Evolutionary conservation across 2,888 invertebrate species (phyloP).

Genomic region (Seladonia tumulorum): DNA sequence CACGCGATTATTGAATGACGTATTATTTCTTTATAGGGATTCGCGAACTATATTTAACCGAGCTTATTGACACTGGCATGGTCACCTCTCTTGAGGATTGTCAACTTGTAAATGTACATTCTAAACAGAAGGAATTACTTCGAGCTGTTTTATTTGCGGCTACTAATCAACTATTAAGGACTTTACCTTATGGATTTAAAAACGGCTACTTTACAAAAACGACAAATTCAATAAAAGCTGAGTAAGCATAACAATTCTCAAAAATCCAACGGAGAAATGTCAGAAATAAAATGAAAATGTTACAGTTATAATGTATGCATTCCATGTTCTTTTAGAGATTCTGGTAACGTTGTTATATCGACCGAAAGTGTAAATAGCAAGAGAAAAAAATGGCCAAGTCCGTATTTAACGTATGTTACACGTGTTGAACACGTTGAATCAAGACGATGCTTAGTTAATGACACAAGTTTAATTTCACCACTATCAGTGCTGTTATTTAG

Average conservation of each 20-base stretch:
- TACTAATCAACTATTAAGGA: constrained; percentile 85
- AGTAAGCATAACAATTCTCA: constrained; percentile 82
- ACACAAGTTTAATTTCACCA: constrained; percentile 87
- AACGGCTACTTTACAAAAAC: constrained; percentile 86
- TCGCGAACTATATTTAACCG: constrained; percentile 85
- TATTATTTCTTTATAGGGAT: constrained; percentile 84
- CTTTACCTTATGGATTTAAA: constrained; percentile 85
- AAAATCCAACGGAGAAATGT: background rate
- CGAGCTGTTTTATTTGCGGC: constrained; percentile 87
- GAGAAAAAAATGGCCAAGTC: constrained; percentile 83
- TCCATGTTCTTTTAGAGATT: constrained; percentile 83
- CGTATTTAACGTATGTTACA: constrained; percentile 86
- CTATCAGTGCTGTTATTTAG: constrained; percentile 87
- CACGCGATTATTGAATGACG: background rate
- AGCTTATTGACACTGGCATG: constrained; percentile 85
- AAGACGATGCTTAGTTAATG: constrained; percentile 86
- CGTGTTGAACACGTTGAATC: constrained; percentile 86
- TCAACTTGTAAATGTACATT: background rate
- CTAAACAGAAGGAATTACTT: constrained; percentile 85
- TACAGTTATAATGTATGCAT: background rate
- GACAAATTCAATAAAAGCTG: constrained; percentile 84
- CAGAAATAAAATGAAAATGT: background rate
- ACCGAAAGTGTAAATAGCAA: constrained; percentile 88
- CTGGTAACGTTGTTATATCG: constrained; percentile 86
- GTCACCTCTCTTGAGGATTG: constrained; percentile 60